Evolutionary conservation across 1,140 invertebrate genomes (phyloP), one percentile per base, ranked within the genome.

Genomic region (Cotesia typhae): DNA sequence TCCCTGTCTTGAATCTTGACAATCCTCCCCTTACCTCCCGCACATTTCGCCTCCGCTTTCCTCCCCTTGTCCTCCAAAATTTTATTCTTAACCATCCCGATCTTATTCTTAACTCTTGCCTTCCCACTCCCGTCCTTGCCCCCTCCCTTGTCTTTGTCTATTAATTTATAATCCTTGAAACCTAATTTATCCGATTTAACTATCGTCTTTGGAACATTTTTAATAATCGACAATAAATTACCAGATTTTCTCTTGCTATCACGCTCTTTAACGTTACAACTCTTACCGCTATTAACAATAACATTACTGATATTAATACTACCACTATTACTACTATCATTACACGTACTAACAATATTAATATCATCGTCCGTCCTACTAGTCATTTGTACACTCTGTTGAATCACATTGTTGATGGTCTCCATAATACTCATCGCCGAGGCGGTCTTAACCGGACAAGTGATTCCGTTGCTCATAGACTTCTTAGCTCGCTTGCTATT

Each of bases 141-240:
- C 10, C 41, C 41, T 47, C 9, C 38, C 4, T 47, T 47, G 6
- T 47, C 41, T 5, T 47, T 47, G 6, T 47, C 41, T 10, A 61
- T 36, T 51, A 47, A 59, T 6, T 52, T 57, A 66, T 35, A 61
- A 52, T 72, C 60, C 59, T 61, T 67, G 67, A 75, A 38, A 71
- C 80, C 82, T 52, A 82, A 75, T 80, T 87, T 86, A 76, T 88
- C 86, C 74, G 83, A 84, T 75, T 88, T 88, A 60, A 83, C 82
- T 78, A 76, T 77, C 52, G 87, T 89, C 60, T 89, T 89, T 12
- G 87, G 81, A 17, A 88, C 81, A 72, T 90, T 90, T 74, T 90
- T 90, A 81, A 75, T 87, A 81, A 82, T 86, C 83, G 78, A 85
- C 72, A 70, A 81, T 80, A 80, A 72, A 68, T 82, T 82, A 0